These are phyloP conservation scores for Phataginus tetradactyla DNA, from an alignment of 2,797 vertebrate species.

Conservation along the genomic window DNA sequence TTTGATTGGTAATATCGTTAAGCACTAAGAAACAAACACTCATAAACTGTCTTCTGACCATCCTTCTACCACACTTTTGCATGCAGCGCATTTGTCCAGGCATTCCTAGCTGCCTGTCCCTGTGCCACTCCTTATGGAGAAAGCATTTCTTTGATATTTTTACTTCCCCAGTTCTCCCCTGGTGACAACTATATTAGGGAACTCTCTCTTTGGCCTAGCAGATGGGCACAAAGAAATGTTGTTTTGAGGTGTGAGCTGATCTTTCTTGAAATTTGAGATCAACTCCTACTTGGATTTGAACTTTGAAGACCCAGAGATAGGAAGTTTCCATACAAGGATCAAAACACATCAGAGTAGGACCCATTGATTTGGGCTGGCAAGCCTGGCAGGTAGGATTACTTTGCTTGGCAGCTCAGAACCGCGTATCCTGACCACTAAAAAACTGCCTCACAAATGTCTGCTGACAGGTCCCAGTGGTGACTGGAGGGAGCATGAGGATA, in stretches of 20 bases:
- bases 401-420: background rate
- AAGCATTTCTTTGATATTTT: slow-evolving; percentile 63
- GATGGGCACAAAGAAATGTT: slow-evolving; percentile 74
- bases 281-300: slow-evolving; percentile 78
- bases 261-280: slow-evolving; percentile 73
- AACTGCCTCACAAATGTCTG: slow-evolving; percentile 33
- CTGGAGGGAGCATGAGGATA: slow-evolving; percentile 54
- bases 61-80: slow-evolving; percentile 30
- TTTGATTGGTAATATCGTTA: slow-evolving; percentile 62
- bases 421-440: slow-evolving; percentile 13
- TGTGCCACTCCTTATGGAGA: background rate
- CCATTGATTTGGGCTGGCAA: slow-evolving; percentile 67
- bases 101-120: background rate
- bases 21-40: slow-evolving; percentile 67
- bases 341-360: slow-evolving; percentile 60
- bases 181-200: slow-evolving; percentile 34
- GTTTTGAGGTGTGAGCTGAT: slow-evolving; percentile 64
- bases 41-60: slow-evolving; percentile 56
- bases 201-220: slow-evolving; percentile 32
- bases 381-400: slow-evolving; percentile 56
- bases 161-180: slow-evolving; percentile 19
- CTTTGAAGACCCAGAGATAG: slow-evolving; percentile 73
- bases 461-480: background rate
- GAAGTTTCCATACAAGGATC: slow-evolving; percentile 73
- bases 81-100: slow-evolving; percentile 44